Base-by-base conservation (phyloP, 2,113 vertebrate genomes). In the Hoplias malabaricus region DNA sequence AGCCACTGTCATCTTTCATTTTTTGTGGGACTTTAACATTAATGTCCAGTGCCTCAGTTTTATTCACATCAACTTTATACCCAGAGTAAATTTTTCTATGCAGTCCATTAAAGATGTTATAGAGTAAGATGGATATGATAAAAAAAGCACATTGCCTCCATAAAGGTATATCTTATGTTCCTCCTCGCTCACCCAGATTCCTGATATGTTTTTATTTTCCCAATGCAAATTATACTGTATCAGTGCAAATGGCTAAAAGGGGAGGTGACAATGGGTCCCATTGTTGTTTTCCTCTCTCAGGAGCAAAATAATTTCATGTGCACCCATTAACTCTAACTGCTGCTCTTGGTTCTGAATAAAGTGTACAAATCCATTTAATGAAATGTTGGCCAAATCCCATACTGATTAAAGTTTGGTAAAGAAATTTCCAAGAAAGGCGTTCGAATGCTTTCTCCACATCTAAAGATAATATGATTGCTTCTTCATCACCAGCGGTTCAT, bases 391-490 rank as follows among this genome's bases (percentile, higher is more conserved):
- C 50, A 73, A 81, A 72, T 36, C 48, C 23, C 13, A 19, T 57
- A 76, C 11, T 34, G 11, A 11, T 72, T 38, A 14, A 77, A 14
- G 46, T 38, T 46, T 57, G 46, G 29, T 40, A 81, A 71, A 56
- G 66, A 25, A 69, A 81, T 46, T 69, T 56, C 66, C 66, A 70
- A 48, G 21, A 68, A 5, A 77, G 36, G 10, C 16, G 4, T 34
- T 78, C 57, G n/a, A n/a, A n/a, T n/a, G n/a, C n/a, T n/a, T n/a
- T n/a, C n/a, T n/a, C n/a, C n/a, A n/a, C n/a, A n/a, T 81, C 46
- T 13, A 76, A 46, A 0, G 36, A 56, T 23, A 65, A 5, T 27
- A 70, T 5, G n/a, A n/a, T n/a, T n/a, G n/a, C 16, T 70, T 40
- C 2, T n/a, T 65, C 5, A 31, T 75, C 23, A 23, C 12, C 33